Evolutionary conservation across 2,888 invertebrate species (phyloP).

Genomic region (Agrochola macilenta): DNA sequence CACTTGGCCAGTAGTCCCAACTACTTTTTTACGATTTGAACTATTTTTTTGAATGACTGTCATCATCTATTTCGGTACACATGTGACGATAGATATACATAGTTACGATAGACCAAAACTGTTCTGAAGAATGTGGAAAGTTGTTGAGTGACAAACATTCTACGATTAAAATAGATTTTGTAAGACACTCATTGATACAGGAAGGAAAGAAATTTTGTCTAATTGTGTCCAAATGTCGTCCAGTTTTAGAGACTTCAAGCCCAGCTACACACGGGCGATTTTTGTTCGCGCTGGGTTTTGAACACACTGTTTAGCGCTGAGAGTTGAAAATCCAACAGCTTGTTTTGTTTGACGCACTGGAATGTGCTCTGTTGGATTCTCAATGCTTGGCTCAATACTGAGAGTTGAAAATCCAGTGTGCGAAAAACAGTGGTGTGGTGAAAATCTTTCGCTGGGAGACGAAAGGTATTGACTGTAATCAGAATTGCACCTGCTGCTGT

Average conservation of each 20-base stretch:
- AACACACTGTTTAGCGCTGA: background rate
- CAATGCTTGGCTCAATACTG: background rate
- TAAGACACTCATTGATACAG: background rate
- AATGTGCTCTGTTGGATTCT: background rate
- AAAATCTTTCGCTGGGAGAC: background rate
- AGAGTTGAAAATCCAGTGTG: background rate
- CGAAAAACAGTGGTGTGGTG: background rate
- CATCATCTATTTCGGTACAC: constrained; percentile 33
- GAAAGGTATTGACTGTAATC: background rate
- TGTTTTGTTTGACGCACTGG: background rate
- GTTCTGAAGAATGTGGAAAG: constrained; percentile 16
- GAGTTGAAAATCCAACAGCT: background rate
- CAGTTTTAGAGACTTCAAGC: background rate
- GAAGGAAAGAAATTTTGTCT: background rate
- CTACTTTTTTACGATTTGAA: too few relatives aligned
- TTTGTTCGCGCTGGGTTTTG: background rate
- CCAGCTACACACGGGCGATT: background rate
- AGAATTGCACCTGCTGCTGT: background rate
- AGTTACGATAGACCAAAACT: constrained; percentile 4
- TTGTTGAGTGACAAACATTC: constrained; percentile 27
- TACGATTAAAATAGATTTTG: constrained; percentile 25
- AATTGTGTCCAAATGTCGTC: background rate
- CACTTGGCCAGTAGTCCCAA: too few relatives aligned
- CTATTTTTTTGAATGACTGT: background rate
- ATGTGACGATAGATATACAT: background rate